Base-by-base conservation (phyloP, 2,888 invertebrate genomes). In the Agriopis aurantiaria region DNA sequence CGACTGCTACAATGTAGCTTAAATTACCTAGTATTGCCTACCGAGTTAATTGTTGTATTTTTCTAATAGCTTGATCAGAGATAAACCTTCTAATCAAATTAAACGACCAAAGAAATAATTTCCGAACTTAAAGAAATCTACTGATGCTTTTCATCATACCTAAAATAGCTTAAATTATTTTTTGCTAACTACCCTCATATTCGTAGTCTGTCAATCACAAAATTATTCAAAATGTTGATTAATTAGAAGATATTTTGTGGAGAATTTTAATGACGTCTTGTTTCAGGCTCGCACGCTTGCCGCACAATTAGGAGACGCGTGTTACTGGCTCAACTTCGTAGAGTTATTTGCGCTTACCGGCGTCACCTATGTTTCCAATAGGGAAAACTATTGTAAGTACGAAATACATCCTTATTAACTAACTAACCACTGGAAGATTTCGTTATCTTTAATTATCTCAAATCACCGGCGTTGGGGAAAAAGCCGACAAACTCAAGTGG, bases 331-430 rank as follows among this genome's bases (percentile, higher is more conserved):
- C 78, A 98, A 98, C 91, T 95, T 97, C 77, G 95, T 97, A 80
- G 98, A 98, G 95, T 96, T 98, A 78, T 96, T 96, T 73, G 96
- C 98, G 64, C 95, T 98, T n/a, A 97, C 97, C 75, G 98, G 98
- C 65, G 98, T 98, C 51, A 98, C 98, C 14, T 98, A 98, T 88
- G 97, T 99, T 87, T 98, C 98, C 74, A 99, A 99, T 93, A 96
- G 97, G 87, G 98, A 99, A 94, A 98, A 99, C 89, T 99, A 98
- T 95, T 98, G 98, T 98, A 95, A 97, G 97, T 96, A 80, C 9
- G 43, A 10, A 1, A 57, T 7, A 53, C 52, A 48, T 14, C 7
- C 11, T 23, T 23, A 23, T 23, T 9, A 33, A 3, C 33, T 33
- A 33, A 33, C 33, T 33, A 33, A 1, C 33, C 3, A 33, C 33